Evolutionary conservation across 2,113 vertebrate species (phyloP), one percentile per base, ranked within the genome.

Genomic region (Lepus timidus): DNA sequence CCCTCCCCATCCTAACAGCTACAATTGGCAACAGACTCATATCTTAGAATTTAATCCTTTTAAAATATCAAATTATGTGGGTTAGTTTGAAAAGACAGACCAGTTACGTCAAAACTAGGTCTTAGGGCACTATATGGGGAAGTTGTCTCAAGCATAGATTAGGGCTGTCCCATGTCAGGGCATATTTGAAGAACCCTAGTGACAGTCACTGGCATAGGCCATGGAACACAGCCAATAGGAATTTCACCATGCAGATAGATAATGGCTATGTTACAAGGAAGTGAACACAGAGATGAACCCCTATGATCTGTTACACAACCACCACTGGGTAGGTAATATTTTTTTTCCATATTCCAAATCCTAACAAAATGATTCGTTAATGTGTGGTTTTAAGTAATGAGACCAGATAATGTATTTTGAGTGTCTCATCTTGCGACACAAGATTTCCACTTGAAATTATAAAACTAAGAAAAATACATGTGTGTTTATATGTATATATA

Each of bases 371-470:
- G 25, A 62, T 83, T 64, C 36, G 82, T 14, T 78, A 52, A 29
- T 29, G 10, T 31, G 23, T 92, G 10, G 27, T 61, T 58, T 88
- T 67, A 95, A 76, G 23, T 55, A 94, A 70, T 81, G 39, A 25
- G 13, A 68, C 49, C 49, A 39, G 4, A 5, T 22, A 20, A 23
- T 62, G 3, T 25, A 58, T 39, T 8, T 29, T 87, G n/a, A 92
- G 9, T 55, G 94, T 49, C 85, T 17, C 62, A 94, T 91, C 10
- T 12, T 23, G 23, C 93, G 22, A 14, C 81, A 6, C 36, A 93
- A 70, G 70, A 2, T 65, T 95, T 88, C 23, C 27, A 64, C 12
- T 61, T 82, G 70, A 95, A 92, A 88, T 78, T 82, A 17, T 82
- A 80, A 82, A 95, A 71, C 80, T 85, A 64, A 65, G 62, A 71